phyloP scores from a whole-genome alignment of 2,113 vertebrate species.

The Amphilophus citrinellus region DNA sequence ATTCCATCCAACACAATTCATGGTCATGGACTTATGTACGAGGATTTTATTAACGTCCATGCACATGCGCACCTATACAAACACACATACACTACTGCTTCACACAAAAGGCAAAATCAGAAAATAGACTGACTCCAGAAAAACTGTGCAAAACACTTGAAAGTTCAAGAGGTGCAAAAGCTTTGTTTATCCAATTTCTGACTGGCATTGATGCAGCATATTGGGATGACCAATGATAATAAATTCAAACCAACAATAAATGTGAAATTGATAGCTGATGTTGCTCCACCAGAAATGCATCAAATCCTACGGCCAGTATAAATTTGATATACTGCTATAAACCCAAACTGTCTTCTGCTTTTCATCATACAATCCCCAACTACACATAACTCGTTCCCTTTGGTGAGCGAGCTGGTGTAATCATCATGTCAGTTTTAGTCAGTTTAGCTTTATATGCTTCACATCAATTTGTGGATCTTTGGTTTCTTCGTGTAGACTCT shows the following conservation, averaged over 20 bases:
- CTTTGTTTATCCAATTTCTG: not conserved
- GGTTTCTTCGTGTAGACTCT: conserved; percentile 29
- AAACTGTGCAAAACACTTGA: not conserved
- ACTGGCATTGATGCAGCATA: not conserved
- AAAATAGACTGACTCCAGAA: not conserved
- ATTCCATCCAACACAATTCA: conserved; percentile 62
- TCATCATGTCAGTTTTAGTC: conserved; percentile 45
- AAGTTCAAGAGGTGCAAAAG: not conserved
- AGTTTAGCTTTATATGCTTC: conserved; percentile 23
- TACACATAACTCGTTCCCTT: conserved; percentile 25
- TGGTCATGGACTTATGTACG: conserved; percentile 26
- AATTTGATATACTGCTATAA: conserved; percentile 16
- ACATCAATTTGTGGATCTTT: conserved; percentile 38
- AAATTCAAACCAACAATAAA: not conserved
- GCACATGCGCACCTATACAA: conserved; percentile 28
- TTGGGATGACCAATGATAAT: not conserved
- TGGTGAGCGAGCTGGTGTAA: conserved; percentile 36
- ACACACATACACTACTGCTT: not conserved
- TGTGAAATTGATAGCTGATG: conserved; percentile 7
- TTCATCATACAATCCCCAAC: conserved; percentile 39
- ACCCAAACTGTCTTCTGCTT: conserved; percentile 16
- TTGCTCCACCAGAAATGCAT: not conserved
- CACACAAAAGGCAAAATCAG: not conserved
- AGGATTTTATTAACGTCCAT: not conserved
- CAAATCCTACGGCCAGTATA: not conserved